Percentiles rank a stretch among this genome's conserved stretches.
Conservation (phyloP, 2,888 invertebrate genomes). For the Ichneumoninae sp. region DNA sequence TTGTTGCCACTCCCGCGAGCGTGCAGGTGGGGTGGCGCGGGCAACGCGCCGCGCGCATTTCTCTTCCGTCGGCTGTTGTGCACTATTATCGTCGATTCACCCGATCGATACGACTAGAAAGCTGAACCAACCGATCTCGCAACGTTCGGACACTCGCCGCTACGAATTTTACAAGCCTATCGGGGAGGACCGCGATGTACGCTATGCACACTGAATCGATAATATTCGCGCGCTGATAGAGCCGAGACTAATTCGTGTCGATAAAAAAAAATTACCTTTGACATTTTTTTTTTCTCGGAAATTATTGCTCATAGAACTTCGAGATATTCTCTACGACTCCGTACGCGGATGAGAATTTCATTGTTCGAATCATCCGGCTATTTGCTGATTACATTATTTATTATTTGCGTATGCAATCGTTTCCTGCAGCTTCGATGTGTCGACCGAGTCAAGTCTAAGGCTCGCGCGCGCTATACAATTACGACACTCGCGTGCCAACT, state of each 20-base stretch:
- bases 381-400: background rate
- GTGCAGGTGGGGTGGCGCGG: conserved; percentile 5
- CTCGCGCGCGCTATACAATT: conserved; percentile 1
- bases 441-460: background rate
- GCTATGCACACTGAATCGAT: background rate
- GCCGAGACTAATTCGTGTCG: background rate
- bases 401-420: conserved; percentile 1
- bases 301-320: background rate
- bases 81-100: conserved; percentile 46
- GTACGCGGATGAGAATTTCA: background rate
- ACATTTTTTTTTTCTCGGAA: background rate
- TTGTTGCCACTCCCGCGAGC: conserved; percentile 60
- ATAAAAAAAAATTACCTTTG: background rate
- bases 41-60: conserved; percentile 42
- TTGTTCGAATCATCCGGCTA: background rate
- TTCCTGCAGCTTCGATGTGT: background rate
- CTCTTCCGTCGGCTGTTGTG: conserved; percentile 44
- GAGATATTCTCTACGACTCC: background rate
- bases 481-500: conserved; percentile 4
- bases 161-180: conserved; percentile 32
- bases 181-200: background rate
- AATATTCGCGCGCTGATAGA: background rate
- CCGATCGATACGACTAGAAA: conserved; percentile 62
- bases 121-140: conserved; percentile 36
- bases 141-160: conserved; percentile 38